A percentile compares a stretch with the other conserved stretches of the same genome.
Conservation (phyloP, 2,797 vertebrate genomes). For the Liparis tanakae region DNA sequence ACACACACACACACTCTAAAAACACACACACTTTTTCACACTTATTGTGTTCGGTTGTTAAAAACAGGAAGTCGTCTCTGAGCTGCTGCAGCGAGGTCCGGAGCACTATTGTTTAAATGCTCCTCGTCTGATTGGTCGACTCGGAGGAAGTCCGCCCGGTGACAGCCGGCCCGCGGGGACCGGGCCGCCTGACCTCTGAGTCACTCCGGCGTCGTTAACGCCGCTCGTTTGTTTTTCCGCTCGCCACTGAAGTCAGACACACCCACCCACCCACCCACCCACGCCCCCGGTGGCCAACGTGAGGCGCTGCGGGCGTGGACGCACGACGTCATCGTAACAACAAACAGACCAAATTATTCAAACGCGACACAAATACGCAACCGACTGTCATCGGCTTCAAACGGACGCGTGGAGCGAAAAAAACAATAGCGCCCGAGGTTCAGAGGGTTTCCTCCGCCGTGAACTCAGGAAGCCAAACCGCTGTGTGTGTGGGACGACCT, state of each 20-base stretch:
- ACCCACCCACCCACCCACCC: no score
- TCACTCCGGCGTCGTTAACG: no score
- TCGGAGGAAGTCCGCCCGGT: neutral
- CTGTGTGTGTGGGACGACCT: slow-evolving; percentile 17
- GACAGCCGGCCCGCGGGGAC: neutral
- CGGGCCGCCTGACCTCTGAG: neutral
- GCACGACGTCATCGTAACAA: neutral
- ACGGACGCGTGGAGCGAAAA: neutral
- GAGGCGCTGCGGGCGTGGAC: no score
- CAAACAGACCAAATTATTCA: neutral
- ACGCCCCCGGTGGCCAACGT: no score
- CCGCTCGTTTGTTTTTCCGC: no score
- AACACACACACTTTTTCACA: no score
- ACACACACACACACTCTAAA: neutral
- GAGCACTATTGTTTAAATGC: slow-evolving; percentile 4
- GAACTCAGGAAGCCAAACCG: slow-evolving; percentile 40
- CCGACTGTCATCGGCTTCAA: neutral
- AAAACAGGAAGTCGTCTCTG: neutral
- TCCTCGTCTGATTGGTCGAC: neutral
- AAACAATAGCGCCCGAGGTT: neutral
- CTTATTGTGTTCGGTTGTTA: neutral
- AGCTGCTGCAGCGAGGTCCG: neutral
- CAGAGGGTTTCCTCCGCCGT: slow-evolving; percentile 32
- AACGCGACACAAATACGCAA: neutral
- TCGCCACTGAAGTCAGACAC: no score